These are phyloP conservation scores for Gambusia holbrooki DNA, from an alignment of 2,113 vertebrate genomes.

Conservation along the genomic window DNA sequence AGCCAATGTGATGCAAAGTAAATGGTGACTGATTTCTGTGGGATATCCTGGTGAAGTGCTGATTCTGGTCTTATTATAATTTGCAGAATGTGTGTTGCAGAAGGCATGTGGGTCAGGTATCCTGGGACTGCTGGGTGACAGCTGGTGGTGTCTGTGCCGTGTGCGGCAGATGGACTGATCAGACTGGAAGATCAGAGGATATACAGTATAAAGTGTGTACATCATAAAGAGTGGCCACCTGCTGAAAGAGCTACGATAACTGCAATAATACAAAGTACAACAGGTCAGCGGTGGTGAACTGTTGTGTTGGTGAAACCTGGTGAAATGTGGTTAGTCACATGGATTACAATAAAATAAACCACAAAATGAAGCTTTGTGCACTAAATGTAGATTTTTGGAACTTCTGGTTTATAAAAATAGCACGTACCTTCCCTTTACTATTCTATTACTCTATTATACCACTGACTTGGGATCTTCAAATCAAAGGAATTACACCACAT, in stretches of 20 bases:
- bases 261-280: slow-evolving; percentile 3
- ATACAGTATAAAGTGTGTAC: slow-evolving; percentile 2
- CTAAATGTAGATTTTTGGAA: not conserved
- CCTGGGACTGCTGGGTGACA: slow-evolving; percentile 46
- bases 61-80: slow-evolving; percentile 11
- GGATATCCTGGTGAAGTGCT: not conserved
- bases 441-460: not conserved
- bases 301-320: not conserved
- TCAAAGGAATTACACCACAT: not conserved
- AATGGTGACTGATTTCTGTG: not conserved
- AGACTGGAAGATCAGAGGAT: slow-evolving; percentile 52
- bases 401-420: not conserved
- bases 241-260: slow-evolving; percentile 22
- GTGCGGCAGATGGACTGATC: slow-evolving; percentile 52
- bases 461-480: not conserved
- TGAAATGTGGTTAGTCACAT: not conserved
- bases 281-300: not conserved
- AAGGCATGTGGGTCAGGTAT: slow-evolving; percentile 54
- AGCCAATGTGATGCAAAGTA: not conserved
- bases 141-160: slow-evolving; percentile 45
- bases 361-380: not conserved
- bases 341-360: not conserved
- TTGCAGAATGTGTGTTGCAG: slow-evolving; percentile 29
- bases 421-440: not conserved
- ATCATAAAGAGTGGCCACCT: slow-evolving; percentile 20